Base-by-base conservation (phyloP, 2,888 invertebrate genomes). In the Rhagophthalmus giganteus region DNA sequence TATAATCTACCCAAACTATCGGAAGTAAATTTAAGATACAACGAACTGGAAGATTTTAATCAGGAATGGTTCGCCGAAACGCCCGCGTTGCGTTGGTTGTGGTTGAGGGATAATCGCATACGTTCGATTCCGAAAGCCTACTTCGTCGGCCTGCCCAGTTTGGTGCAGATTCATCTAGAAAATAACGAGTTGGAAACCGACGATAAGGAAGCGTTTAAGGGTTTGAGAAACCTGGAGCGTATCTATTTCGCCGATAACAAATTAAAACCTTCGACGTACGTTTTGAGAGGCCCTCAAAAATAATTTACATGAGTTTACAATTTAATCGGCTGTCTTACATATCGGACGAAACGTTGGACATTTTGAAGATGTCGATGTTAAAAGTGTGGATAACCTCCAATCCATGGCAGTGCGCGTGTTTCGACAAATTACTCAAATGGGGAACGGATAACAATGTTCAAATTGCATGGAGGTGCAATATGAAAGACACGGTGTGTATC, bases 351-450 rank as follows among this genome's bases (percentile, higher is more conserved):
- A 3, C 26, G 2, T 11, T 37, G n/a, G 37, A 37, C 3, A 10
- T 12, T 2, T 26, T 37, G 5, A 24, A 25, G 12, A 20, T 26
- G 8, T 24, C 20, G 13, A 11, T 37, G n/a, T 24, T 37, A 4
- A 37, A 37, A 25, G 25, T 37, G 25, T 37, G 37, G 37, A 13
- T 37, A 13, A 37, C 37, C 10, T 9, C 20, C 2, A 37, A 37
- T 25, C 37, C 37, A 7, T 25, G 24, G 24, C 37, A 37, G 25
- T 37, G 37, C n/a, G 37, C 9, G 2, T 37, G 37, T 37, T 37
- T 37, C n/a, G 25, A 37, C 13, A 37, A 26, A 9, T 37, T 37
- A 8, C 13, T 25, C 6, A 12, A 37, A 9, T 37, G 37, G 37
- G 37, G 25, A 2, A 25, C 24, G 8, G 24, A 25, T 7, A 37